Percentiles rank a stretch among this genome's conserved stretches.
Evolutionary conservation across 2,888 invertebrate species (phyloP).

Genomic region (Beris chalybata): DNA sequence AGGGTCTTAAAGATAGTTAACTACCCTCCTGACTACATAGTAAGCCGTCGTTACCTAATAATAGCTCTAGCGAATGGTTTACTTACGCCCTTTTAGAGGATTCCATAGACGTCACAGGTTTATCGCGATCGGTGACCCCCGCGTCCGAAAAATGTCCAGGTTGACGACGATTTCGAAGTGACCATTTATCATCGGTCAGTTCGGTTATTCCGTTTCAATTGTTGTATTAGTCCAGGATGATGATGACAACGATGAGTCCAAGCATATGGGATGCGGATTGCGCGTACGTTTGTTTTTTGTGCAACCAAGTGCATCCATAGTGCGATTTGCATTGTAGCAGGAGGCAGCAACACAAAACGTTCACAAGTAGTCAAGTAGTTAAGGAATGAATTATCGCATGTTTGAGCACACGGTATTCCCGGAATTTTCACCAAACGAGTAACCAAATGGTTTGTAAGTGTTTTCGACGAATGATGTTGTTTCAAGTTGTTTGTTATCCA

Average conservation of each 20-base stretch:
- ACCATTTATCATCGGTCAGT: slow-evolving; percentile 26
- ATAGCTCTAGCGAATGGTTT: slow-evolving; percentile 16
- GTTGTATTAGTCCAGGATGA: slow-evolving; percentile 19
- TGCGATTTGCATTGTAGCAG: slow-evolving; percentile 19
- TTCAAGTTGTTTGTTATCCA: slow-evolving; percentile 12
- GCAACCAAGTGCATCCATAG: slow-evolving; percentile 23
- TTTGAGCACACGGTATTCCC: slow-evolving; percentile 25
- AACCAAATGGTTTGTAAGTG: slow-evolving; percentile 12
- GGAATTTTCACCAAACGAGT: slow-evolving; percentile 22
- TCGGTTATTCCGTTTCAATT: slow-evolving; percentile 21
- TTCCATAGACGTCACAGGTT: slow-evolving; percentile 14
- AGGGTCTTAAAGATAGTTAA: slow-evolving; percentile 7
- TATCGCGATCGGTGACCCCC: slow-evolving; percentile 8
- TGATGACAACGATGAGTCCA: slow-evolving; percentile 9
- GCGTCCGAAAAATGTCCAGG: slow-evolving; percentile 15
- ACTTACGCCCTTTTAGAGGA: slow-evolving; percentile 38
- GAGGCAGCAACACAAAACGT: neutral
- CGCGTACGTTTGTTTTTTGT: slow-evolving; percentile 13
- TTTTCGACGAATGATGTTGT: slow-evolving; percentile 12
- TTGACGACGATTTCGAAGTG: slow-evolving; percentile 15
- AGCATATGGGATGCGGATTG: slow-evolving; percentile 15
- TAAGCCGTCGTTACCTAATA: neutral
- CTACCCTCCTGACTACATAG: neutral
- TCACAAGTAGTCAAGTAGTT: slow-evolving; percentile 5
- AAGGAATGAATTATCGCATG: slow-evolving; percentile 32